phyloP scores from a whole-genome alignment of 2,888 invertebrate species.

The Lysandra coridon region DNA sequence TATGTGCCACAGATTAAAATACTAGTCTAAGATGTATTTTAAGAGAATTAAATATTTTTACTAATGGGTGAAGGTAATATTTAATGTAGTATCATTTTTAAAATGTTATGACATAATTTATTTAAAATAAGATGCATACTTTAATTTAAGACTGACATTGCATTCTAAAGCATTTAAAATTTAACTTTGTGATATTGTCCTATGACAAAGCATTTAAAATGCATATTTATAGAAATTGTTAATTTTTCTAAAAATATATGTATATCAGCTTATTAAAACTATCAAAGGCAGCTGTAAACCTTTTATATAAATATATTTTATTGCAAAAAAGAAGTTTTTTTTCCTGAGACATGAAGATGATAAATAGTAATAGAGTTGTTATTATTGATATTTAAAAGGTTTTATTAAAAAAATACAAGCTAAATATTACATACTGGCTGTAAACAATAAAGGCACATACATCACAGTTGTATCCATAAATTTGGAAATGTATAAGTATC shows the following conservation, averaged over 20 bases:
- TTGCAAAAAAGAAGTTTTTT: background rate
- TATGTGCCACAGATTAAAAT: constrained; percentile 26
- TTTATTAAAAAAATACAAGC: constrained; percentile 39
- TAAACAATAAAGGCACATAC: constrained; percentile 58
- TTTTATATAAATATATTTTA: constrained; percentile 16
- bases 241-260: constrained; percentile 16
- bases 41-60: background rate
- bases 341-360: background rate
- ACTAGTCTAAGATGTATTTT: constrained; percentile 26
- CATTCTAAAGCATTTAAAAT: constrained; percentile 29
- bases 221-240: constrained; percentile 24
- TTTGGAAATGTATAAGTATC: constrained; percentile 31
- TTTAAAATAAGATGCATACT: background rate
- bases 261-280: constrained; percentile 13
- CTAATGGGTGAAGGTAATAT: constrained; percentile 1
- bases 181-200: constrained; percentile 31
- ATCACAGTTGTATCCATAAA: constrained; percentile 54
- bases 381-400: constrained; percentile 5
- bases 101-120: background rate
- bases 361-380: background rate
- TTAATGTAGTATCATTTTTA: background rate
- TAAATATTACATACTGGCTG: constrained; percentile 57
- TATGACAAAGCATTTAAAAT: constrained; percentile 32
- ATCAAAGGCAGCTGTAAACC: constrained; percentile 19
- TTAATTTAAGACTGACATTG: constrained; percentile 32